Evolutionary conservation across 2,888 invertebrate genomes (phyloP).

Genomic region (Mantis religiosa): DNA sequence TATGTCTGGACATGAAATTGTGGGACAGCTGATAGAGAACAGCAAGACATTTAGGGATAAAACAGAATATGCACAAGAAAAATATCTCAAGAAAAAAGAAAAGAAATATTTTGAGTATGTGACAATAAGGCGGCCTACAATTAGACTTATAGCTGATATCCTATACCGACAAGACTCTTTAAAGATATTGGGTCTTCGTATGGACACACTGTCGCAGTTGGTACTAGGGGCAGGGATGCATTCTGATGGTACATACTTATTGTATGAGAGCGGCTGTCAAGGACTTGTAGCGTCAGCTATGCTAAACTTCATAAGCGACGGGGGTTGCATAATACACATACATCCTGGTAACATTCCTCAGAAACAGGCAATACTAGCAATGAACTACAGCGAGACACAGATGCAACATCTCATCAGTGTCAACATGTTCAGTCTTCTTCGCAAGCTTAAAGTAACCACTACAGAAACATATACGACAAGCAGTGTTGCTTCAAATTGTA

Average conservation of each 20-base stretch:
- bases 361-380: slow-evolving; percentile 70
- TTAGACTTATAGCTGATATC: slow-evolving; percentile 78
- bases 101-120: slow-evolving; percentile 86
- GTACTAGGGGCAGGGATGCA: slow-evolving; percentile 77
- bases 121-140: slow-evolving; percentile 72
- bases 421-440: slow-evolving; percentile 70
- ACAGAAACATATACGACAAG: background rate
- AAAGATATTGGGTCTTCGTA: slow-evolving; percentile 71
- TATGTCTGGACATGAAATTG: slow-evolving; percentile 73
- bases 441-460: slow-evolving; percentile 47
- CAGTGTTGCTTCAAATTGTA: background rate
- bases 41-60: slow-evolving; percentile 86
- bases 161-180: slow-evolving; percentile 74
- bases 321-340: slow-evolving; percentile 66
- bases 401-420: slow-evolving; percentile 66
- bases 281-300: slow-evolving; percentile 81
- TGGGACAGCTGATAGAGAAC: slow-evolving; percentile 82
- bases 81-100: slow-evolving; percentile 92
- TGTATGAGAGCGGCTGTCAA: slow-evolving; percentile 85
- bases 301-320: slow-evolving; percentile 68
- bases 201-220: slow-evolving; percentile 87
- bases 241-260: slow-evolving; percentile 62
- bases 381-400: slow-evolving; percentile 74
- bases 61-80: slow-evolving; percentile 89
- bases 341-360: slow-evolving; percentile 79